Percentiles rank a stretch among this genome's conserved stretches.
Evolutionary conservation across 1,140 invertebrate species (phyloP).

Genomic region (Drosophila micromelanica): DNA sequence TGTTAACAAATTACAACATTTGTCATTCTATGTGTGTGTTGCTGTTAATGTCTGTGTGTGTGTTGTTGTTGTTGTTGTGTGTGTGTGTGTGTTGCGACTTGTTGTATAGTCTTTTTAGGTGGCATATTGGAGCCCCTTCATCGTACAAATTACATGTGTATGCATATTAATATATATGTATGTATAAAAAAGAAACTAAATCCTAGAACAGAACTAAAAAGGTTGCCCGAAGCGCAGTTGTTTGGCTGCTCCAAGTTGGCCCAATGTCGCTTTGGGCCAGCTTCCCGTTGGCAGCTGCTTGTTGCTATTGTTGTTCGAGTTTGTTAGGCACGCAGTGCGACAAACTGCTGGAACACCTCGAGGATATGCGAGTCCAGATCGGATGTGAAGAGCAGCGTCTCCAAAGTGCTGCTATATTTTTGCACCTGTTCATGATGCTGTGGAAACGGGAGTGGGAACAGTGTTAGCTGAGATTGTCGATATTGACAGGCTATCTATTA

Average conservation of each 20-base stretch:
- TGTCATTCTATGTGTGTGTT: constrained; percentile 13
- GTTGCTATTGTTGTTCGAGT: neutral
- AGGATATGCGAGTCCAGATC: constrained; percentile 98
- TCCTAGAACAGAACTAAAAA: constrained; percentile 28
- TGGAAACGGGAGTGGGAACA: constrained; percentile 67
- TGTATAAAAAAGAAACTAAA: constrained; percentile 35
- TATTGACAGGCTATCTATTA: neutral
- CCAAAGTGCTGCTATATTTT: constrained; percentile 97
- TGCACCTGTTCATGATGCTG: constrained; percentile 99
- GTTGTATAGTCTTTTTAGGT: neutral
- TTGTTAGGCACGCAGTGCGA: constrained; percentile 85
- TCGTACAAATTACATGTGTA: constrained; percentile 11
- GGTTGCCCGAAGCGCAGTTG: neutral
- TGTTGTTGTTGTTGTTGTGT: neutral
- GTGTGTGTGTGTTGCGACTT: constrained; percentile 11
- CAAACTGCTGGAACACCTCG: constrained; percentile 98
- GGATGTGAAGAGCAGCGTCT: constrained; percentile 97
- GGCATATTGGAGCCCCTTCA: neutral
- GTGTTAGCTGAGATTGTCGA: neutral
- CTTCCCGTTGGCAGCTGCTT: neutral
- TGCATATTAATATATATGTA: constrained; percentile 4
- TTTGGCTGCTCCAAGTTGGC: neutral
- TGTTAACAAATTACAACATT: constrained; percentile 29
- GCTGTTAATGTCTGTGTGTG: too few relatives aligned
- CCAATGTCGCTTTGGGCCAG: neutral